phyloP scores from a whole-genome alignment of 1,140 invertebrate species.

The Drosophila subobscura region DNA sequence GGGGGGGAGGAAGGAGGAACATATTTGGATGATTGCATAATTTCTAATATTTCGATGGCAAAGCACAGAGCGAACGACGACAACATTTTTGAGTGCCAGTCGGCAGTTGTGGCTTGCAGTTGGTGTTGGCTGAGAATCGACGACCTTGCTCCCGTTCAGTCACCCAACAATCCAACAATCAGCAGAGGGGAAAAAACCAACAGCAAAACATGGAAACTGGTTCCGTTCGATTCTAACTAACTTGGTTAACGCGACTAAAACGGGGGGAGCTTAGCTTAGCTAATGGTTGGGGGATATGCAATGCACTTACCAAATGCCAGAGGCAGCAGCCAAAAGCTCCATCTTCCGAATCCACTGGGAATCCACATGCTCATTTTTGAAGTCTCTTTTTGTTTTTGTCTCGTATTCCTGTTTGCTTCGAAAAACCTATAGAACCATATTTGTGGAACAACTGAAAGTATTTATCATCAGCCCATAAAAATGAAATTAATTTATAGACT shows the following conservation, averaged over 20 bases:
- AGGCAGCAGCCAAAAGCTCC: slow-evolving; percentile 56
- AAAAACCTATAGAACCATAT: slow-evolving; percentile 40
- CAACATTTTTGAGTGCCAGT: slow-evolving; percentile 31
- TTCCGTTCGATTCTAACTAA: slow-evolving; percentile 49
- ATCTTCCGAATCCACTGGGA: slow-evolving; percentile 19
- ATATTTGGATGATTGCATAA: slow-evolving; percentile 55
- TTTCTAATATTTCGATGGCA: slow-evolving; percentile 58
- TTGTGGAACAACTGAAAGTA: slow-evolving; percentile 40
- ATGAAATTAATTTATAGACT: slow-evolving; percentile 23
- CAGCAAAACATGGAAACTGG: slow-evolving; percentile 39
- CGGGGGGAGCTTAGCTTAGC: slow-evolving; percentile 18
- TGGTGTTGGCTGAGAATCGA: background rate
- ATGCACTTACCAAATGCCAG: slow-evolving; percentile 78
- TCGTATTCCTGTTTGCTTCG: slow-evolving; percentile 39
- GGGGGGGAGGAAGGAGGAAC: slow-evolving; percentile 9
- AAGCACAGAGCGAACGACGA: slow-evolving; percentile 36
- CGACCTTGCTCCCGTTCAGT: slow-evolving; percentile 75
- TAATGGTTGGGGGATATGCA: slow-evolving; percentile 49
- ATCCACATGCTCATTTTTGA: slow-evolving; percentile 35
- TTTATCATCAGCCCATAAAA: slow-evolving; percentile 15
- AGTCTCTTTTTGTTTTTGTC: slow-evolving; percentile 8
- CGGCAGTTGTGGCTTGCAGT: no score
- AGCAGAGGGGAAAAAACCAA: slow-evolving; percentile 11
- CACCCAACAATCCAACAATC: slow-evolving; percentile 34
- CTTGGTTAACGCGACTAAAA: slow-evolving; percentile 30